A percentile compares a stretch with the other conserved stretches of the same genome.
Conservation (phyloP, 2,797 vertebrate genomes). For the Enteromius unitaeniatus region DNA sequence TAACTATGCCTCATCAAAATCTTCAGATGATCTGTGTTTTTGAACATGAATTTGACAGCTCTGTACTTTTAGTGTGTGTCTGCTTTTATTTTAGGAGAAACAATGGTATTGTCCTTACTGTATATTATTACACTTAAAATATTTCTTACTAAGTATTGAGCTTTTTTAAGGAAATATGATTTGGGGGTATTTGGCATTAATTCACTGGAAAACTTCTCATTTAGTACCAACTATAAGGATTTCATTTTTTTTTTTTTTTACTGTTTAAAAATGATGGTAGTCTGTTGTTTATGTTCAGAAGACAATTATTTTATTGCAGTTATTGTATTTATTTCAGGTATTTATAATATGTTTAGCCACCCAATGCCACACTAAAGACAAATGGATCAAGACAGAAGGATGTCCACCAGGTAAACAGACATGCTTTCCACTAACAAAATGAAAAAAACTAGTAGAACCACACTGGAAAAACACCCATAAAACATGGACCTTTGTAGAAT, state of each 20-base stretch:
- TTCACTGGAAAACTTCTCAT: background rate
- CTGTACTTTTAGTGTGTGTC: background rate
- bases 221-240: background rate
- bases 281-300: background rate
- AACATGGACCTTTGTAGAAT: background rate
- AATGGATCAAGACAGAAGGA: accelerated
- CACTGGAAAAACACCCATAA: slow-evolving; percentile 2
- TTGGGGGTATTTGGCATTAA: background rate
- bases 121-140: background rate
- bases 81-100: background rate
- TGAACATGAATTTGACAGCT: background rate
- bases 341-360: slow-evolving; percentile 32
- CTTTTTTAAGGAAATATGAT: background rate
- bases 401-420: slow-evolving; percentile 68
- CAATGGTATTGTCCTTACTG: background rate
- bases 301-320: background rate
- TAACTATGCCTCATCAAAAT: background rate
- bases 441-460: background rate
- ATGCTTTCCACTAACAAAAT: background rate
- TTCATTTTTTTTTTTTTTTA: background rate
- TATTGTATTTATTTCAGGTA: slow-evolving; percentile 44
- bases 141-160: background rate
- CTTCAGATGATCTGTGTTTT: background rate
- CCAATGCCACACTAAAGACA: background rate
- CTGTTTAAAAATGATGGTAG: background rate